Base-by-base conservation (phyloP, 2,797 vertebrate genomes). In the Anguilla megastoma region DNA sequence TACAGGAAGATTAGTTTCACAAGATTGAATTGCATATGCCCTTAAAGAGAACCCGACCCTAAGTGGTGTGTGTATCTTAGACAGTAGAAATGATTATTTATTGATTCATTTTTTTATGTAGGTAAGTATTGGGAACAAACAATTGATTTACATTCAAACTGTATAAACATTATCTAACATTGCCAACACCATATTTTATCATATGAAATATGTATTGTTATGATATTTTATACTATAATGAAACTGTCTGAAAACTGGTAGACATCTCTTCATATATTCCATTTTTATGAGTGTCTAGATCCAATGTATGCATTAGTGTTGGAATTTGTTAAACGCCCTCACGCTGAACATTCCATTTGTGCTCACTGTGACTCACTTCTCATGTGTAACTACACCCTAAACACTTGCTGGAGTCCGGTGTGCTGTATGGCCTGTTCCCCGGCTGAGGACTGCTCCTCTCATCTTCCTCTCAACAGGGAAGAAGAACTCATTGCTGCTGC, bases 401-500 rank as follows among this genome's bases (percentile, higher is more conserved):
- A 36, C 87, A 36, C 86, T 69, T 36, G 52, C 58, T 86, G 82
- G 84, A 85, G 85, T 84, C 63, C 79, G n/a, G 54, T 86, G 88
- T 87, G 87, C 85, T 91, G 87, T 92, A 87, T 89, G 91, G 89
- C 92, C 93, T 90, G 88, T 33, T 88, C 48, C 87, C 83, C 86
- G 33, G 74, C 91, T 92, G 58, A 93, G 86, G 91, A 90, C 93
- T 90, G 93, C 89, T 88, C 95, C 89, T 94, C 76, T 91, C 91
- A 91, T 92, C 94, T 94, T 10, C 92, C 58, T 84, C 91, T 89
- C 92, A 92, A 94, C 95, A 99, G 98, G 98, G 94, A 99, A 99
- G 97, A 99, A 99, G 96, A 99, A 99, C 93, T 99, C 98, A 0
- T 97, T 99, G 94, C 96, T 99, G 90, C 97, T 99, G 92, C 98